Evolutionary conservation across 2,113 vertebrate species (phyloP).

Genomic region (Oncorhynchus clarkii): DNA sequence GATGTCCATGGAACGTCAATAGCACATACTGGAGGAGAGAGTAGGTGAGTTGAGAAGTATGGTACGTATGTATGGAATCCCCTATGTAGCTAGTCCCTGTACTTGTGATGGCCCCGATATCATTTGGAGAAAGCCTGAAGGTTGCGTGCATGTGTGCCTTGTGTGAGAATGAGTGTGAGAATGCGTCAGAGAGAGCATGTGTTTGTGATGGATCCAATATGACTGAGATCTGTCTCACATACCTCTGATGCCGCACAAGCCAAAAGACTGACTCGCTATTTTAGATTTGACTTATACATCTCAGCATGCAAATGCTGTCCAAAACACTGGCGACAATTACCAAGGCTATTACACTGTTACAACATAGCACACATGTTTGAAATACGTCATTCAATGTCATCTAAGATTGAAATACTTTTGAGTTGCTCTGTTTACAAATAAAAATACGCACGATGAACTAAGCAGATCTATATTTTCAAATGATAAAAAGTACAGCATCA

Average conservation of each 20-base stretch:
- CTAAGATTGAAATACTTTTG: background rate
- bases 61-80: background rate
- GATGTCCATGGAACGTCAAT: background rate
- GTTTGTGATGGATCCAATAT: constrained; percentile 71
- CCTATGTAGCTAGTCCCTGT: background rate
- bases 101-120: background rate
- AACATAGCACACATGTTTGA: background rate
- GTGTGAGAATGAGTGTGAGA: constrained; percentile 65
- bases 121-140: constrained; percentile 6
- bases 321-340: constrained; percentile 25
- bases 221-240: constrained; percentile 66
- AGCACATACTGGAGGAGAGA: background rate
- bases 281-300: constrained; percentile 60
- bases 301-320: constrained; percentile 36
- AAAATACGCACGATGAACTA: background rate
- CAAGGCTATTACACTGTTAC: constrained; percentile 3
- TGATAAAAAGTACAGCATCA: background rate
- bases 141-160: constrained; percentile 12
- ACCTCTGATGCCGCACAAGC: constrained; percentile 63
- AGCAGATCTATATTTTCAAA: background rate
- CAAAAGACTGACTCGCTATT: constrained; percentile 55
- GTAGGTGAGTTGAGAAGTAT: background rate
- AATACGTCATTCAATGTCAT: background rate
- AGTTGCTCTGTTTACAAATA: background rate
- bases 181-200: constrained; percentile 65